phyloP scores from a whole-genome alignment of 1,140 invertebrate species.

The Coelopa frigida region DNA sequence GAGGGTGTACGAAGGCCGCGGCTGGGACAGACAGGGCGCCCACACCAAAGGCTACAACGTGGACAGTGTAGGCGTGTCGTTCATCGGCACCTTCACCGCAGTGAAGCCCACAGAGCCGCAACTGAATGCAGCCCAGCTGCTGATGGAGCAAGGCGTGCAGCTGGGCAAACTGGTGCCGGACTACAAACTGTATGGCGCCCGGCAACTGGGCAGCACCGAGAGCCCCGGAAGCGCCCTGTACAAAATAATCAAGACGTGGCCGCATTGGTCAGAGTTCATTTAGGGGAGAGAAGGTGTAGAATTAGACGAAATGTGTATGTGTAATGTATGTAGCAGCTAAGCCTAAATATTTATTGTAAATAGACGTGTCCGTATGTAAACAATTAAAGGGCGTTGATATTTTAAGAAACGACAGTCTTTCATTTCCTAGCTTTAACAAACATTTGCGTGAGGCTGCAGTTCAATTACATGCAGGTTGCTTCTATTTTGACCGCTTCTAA shows the following conservation, averaged over 20 bases:
- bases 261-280: constrained; percentile 43
- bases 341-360: too few relatives aligned
- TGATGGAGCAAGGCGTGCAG: constrained; percentile 56
- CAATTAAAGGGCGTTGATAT: too few relatives aligned
- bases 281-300: neutral
- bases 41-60: constrained; percentile 59
- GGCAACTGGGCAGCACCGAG: constrained; percentile 52
- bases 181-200: constrained; percentile 56
- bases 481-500: too few relatives aligned
- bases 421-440: too few relatives aligned
- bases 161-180: constrained; percentile 48
- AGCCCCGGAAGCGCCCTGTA: constrained; percentile 60
- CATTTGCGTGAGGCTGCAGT: too few relatives aligned
- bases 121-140: constrained; percentile 50
- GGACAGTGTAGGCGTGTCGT: constrained; percentile 55
- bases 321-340: constrained; percentile 2
- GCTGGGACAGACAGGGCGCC: constrained; percentile 56
- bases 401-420: too few relatives aligned
- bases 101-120: constrained; percentile 49
- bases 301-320: neutral
- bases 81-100: constrained; percentile 61
- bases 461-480: too few relatives aligned
- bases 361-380: too few relatives aligned
- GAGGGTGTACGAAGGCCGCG: constrained; percentile 53
- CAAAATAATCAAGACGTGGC: constrained; percentile 52